phyloP scores from a whole-genome alignment of 2,113 vertebrate genomes.

The Melozone crissalis region DNA sequence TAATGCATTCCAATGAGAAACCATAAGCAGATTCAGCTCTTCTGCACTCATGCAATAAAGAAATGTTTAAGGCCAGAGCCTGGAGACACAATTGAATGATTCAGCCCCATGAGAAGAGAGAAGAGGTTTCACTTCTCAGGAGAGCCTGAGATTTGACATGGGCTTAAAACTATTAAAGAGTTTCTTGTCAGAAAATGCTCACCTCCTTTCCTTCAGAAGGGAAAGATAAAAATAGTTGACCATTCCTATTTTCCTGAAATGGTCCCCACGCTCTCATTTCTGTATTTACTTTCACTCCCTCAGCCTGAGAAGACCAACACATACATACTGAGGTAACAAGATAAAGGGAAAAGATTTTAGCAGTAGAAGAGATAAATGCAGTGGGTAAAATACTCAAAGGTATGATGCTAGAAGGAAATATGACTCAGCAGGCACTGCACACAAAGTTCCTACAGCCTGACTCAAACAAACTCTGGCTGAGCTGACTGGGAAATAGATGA shows the following conservation, averaged over 20 bases:
- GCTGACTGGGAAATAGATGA: neutral
- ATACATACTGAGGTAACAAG: conserved; percentile 18
- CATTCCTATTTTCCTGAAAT: conserved; percentile 29
- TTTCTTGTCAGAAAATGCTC: conserved; percentile 17
- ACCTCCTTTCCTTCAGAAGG: conserved; percentile 6
- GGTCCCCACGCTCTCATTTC: conserved; percentile 9
- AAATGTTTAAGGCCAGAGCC: conserved; percentile 13
- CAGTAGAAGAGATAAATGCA: conserved; percentile 19
- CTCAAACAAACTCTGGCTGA: neutral
- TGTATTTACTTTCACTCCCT: conserved; percentile 1
- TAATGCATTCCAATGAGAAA: conserved; percentile 13
- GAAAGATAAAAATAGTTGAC: conserved; percentile 23
- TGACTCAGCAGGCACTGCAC: neutral
- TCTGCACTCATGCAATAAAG: neutral
- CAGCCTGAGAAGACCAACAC: neutral
- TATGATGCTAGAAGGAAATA: neutral
- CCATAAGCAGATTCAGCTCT: conserved; percentile 7
- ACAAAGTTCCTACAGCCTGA: neutral
- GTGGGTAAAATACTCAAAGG: conserved; percentile 21
- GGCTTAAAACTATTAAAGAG: conserved; percentile 22
- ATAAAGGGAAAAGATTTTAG: neutral
- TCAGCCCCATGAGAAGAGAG: neutral
- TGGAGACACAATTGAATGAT: conserved; percentile 9
- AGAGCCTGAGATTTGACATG: neutral
- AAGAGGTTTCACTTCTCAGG: conserved; percentile 1